Conservation (phyloP, 2,797 vertebrate genomes). For the Mormyrops boulengeri region DNA sequence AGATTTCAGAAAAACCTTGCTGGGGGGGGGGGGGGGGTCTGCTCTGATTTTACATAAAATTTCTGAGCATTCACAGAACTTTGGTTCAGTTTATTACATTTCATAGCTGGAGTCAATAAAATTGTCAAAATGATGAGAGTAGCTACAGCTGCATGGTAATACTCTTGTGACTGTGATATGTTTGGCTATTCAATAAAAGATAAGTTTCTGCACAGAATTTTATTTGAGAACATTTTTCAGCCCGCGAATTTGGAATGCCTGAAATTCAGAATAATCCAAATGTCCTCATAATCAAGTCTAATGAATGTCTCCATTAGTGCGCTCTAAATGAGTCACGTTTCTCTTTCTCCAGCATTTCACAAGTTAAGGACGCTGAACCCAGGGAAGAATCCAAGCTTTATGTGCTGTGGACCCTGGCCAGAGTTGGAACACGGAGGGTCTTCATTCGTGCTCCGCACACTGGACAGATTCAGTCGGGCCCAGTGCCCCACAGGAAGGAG, state of each 20-base stretch:
- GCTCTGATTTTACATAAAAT: background rate
- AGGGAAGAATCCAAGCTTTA: constrained; percentile 23
- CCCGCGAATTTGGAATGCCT: background rate
- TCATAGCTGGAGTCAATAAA: background rate
- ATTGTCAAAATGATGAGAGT: background rate
- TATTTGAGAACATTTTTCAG: background rate
- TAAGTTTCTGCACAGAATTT: background rate
- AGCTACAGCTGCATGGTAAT: background rate
- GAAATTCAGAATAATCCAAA: background rate
- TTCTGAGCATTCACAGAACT: background rate
- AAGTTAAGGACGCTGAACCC: background rate
- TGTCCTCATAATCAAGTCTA: background rate
- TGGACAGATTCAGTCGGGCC: constrained; percentile 44
- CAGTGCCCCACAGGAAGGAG: constrained; percentile 67
- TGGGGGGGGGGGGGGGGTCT: too few species aligned
- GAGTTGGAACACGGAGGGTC: constrained; percentile 23
- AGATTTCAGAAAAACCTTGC: background rate
- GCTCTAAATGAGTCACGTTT: constrained; percentile 14
- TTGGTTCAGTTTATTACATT: background rate
- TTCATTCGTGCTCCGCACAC: constrained; percentile 26
- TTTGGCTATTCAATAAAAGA: background rate
- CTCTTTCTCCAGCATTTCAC: constrained; percentile 23
- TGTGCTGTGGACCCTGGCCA: constrained; percentile 29
- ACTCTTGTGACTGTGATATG: background rate
- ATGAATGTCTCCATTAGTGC: background rate